Percentiles rank a stretch among this genome's conserved stretches.
These are phyloP conservation scores for Pelecanus crispus DNA, from an alignment of 2,113 vertebrate species.

Conservation along the genomic window DNA sequence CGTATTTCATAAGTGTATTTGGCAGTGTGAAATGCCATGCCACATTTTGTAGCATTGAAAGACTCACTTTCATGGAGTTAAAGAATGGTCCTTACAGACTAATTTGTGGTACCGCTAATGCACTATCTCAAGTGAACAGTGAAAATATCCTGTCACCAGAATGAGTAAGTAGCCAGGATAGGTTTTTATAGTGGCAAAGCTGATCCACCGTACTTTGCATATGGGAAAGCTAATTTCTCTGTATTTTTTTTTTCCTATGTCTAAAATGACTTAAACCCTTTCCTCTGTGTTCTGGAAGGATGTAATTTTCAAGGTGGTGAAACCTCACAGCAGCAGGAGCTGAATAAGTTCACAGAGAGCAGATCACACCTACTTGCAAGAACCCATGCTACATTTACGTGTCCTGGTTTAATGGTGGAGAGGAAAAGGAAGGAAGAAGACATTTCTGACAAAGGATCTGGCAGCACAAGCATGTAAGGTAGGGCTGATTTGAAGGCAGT, in stretches of 20 bases:
- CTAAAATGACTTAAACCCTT: neutral
- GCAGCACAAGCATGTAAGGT: neutral
- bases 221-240: neutral
- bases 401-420: neutral
- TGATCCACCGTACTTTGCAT: neutral
- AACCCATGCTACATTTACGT: neutral
- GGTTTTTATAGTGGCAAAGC: neutral
- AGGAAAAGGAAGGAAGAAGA: neutral
- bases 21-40: neutral
- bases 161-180: neutral
- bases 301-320: neutral
- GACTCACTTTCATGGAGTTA: neutral
- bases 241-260: neutral
- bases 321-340: neutral
- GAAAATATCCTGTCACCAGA: neutral
- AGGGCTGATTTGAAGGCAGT: neutral
- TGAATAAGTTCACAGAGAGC: neutral
- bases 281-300: neutral
- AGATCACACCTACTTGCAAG: neutral
- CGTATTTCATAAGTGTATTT: rapidly evolving
- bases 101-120: neutral
- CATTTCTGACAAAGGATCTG: neutral
- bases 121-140: neutral
- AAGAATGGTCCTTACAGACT: neutral
- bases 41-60: neutral